Base-by-base conservation (phyloP, 1,140 invertebrate genomes). In the Aphis gossypii region DNA sequence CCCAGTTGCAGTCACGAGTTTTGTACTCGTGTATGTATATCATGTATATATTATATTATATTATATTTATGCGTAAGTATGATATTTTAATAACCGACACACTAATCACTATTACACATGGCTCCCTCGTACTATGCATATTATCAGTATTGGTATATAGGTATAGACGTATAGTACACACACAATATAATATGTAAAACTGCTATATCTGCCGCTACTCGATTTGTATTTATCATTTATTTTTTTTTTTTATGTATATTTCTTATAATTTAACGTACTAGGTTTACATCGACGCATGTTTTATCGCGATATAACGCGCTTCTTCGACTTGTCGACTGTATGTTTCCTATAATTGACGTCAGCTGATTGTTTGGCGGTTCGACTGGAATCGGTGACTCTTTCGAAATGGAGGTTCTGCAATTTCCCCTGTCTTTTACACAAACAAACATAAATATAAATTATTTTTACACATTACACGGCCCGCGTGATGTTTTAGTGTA, bases 1-100 rank as follows among this genome's bases (percentile, higher is more conserved):
- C 60, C n/a, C 60, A 76, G 60, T 76, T 35, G 60, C 60, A 76
- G 60, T 76, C 60, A 76, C 60, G 60, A 76, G 60, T 76, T n/a
- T 3, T n/a, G 60, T 68, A 9, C 25, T n/a, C 11, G 23, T 60
- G 23, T 60, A 25, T 54, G 44, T 41, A 41, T 41, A 41, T 41
- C 38, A 21, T 51, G 14, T 41, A 41, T 41, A 41, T 3, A 3
- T 56, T 3, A 3, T 56, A 56, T 56, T 46, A 46, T 46, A 46
- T 7, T 25, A 56, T 56, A 56, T 23, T 5, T 30, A 20, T n/a
- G 60, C 0, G 14, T 76, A 76, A 76, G 60, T 76, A n/a, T 76
- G n/a, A 76, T 76, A 76, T 76, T 76, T 76, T 76, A 76, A 76
- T n/a, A n/a, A 76, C 14, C 14, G 2, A 18, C 30, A 76, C 60